Evolutionary conservation across 2,888 invertebrate species (phyloP).

Genomic region (Argynnis bischoffii): DNA sequence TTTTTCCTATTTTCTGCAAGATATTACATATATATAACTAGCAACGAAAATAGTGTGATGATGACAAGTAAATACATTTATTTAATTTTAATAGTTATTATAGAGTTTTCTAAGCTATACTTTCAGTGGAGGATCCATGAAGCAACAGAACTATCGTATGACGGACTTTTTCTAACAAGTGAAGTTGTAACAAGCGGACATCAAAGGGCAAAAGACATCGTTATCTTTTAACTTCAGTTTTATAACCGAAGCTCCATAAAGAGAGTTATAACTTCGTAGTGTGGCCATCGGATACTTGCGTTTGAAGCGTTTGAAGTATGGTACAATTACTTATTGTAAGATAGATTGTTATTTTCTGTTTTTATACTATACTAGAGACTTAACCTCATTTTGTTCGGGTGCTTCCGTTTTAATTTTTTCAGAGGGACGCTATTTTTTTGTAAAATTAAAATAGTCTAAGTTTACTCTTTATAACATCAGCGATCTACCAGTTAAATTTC

Average conservation of each 20-base stretch:
- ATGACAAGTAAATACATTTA: no score
- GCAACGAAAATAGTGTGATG: no score
- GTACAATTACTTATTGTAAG: constrained; percentile 3
- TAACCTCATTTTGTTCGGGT: no score
- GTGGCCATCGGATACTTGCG: constrained; percentile 26
- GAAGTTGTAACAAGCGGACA: constrained; percentile 44
- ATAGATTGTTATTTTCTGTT: not conserved
- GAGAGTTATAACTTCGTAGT: constrained; percentile 30
- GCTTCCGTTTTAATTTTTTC: no score
- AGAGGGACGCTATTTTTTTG: no score
- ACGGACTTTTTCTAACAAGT: constrained; percentile 44
- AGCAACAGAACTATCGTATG: constrained; percentile 38
- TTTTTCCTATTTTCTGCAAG: no score
- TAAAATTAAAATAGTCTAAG: no score
- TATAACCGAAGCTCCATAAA: constrained; percentile 36
- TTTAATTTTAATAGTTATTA: not conserved
- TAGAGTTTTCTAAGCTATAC: not conserved
- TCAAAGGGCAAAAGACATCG: constrained; percentile 41
- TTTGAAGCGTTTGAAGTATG: constrained; percentile 17
- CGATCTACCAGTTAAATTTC: no score
- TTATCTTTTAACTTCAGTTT: constrained; percentile 42
- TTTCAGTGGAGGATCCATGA: constrained; percentile 7
- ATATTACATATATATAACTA: no score
- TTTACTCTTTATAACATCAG: no score
- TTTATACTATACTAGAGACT: not conserved